Evolutionary conservation across 1,140 invertebrate species (phyloP), one percentile per base, ranked within the genome.

Genomic region (Drosophila subpulchrella): DNA sequence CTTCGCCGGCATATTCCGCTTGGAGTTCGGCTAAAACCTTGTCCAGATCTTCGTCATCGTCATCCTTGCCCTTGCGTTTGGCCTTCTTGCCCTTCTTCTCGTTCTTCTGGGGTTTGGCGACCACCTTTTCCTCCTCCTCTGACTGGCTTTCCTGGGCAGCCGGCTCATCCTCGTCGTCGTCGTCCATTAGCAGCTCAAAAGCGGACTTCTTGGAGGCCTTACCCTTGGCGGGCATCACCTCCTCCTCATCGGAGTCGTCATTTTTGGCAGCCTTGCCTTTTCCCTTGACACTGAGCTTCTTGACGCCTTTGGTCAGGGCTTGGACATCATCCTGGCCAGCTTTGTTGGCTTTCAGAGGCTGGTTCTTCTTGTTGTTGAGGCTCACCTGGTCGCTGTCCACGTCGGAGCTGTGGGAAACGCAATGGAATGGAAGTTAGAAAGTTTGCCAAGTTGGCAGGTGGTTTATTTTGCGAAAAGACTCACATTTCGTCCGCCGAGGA

Each of bases 11-110:
- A 93, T 97, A 96, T 93, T 97, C 96, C 90, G 96, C 93, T 94
- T 96, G 95, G 68, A 97, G 93, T 93, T 97, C 96, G 27, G 96
- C 97, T 75, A 98, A 92, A 47, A 97, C 95, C 92, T 96, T 96
- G 86, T 98, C 97, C 67, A 97, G 93, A 91, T 97, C 96, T 82
- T 97, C 96, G 11, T 92, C 91, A 90, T 96, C 97, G 56, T 97
- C 95, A 80, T 96, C 95, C 36, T 90, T 91, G 6, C 95, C 95
- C 92, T 96, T 96, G 85, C 95, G 96, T 83, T 94, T 96, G 20
- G 93, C 79, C 81, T 96, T 96, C 86, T 96, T 96, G 11, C 95
- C 93, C 92, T 96, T 95, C 80, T 95, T 94, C 84, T 94, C 94
- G 72, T 94, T 93, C 75, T 94, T 93, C 61, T 82, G 82, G 67